Evolutionary conservation across 2,888 invertebrate genomes (phyloP).

Genomic region (Loripinus fragilis): DNA sequence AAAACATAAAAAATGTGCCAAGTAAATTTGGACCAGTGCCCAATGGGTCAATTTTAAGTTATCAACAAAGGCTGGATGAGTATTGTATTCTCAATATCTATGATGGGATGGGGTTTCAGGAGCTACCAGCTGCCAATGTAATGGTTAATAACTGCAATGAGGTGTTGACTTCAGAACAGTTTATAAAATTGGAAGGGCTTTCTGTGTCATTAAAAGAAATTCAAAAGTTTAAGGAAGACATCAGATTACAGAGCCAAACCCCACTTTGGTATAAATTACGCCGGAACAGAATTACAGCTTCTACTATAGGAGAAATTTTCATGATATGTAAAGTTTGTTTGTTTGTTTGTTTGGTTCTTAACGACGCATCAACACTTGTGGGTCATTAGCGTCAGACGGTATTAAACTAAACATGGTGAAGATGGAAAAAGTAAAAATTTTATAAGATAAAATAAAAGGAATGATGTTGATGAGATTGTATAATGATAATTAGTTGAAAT

Average conservation of each 20-base stretch:
- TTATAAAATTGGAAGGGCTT: background rate
- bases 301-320: slow-evolving; percentile 24
- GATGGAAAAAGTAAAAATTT: too few relatives aligned
- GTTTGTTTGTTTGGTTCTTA: too few relatives aligned
- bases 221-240: slow-evolving; percentile 1
- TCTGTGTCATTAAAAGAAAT: background rate
- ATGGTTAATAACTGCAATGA: background rate
- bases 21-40: background rate
- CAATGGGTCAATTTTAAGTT: slow-evolving; percentile 14
- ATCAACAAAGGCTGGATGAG: slow-evolving; percentile 8
- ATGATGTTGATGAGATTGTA: too few relatives aligned
- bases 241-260: slow-evolving; percentile 19
- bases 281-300: slow-evolving; percentile 21
- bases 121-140: background rate
- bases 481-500: too few relatives aligned
- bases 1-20: background rate
- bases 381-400: too few relatives aligned
- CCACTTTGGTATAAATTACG: slow-evolving; percentile 25
- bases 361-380: too few relatives aligned
- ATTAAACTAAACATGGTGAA: too few relatives aligned
- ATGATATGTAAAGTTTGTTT: too few relatives aligned
- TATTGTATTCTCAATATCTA: background rate
- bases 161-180: background rate
- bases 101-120: background rate
- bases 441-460: too few relatives aligned